Conservation (phyloP, 2,113 vertebrate genomes). For the Xenopus borealis region DNA sequence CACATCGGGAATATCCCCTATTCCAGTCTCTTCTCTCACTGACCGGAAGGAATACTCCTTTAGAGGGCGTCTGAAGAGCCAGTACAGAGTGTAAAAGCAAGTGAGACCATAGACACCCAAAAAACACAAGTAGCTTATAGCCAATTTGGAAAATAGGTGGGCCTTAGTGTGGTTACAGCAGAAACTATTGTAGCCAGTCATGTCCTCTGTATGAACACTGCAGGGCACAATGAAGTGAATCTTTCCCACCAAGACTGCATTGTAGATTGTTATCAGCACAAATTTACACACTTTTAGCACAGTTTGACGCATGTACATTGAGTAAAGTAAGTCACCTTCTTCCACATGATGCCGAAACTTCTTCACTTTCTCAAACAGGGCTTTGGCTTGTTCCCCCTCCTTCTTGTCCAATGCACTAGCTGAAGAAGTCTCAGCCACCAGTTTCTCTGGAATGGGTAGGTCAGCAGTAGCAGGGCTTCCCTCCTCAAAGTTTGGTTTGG, state of each 20-base stretch:
- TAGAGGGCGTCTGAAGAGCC: constrained; percentile 82
- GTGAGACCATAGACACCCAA: constrained; percentile 77
- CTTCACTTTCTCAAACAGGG: constrained; percentile 87
- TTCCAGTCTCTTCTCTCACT: constrained; percentile 78
- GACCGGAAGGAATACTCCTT: constrained; percentile 82
- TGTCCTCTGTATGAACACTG: constrained; percentile 67
- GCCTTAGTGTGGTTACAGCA: constrained; percentile 89
- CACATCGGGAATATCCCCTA: constrained; percentile 84
- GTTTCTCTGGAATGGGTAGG: constrained; percentile 67
- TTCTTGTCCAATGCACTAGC: constrained; percentile 79
- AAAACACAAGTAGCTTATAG: constrained; percentile 81
- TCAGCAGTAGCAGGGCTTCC: constrained; percentile 53
- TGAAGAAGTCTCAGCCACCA: constrained; percentile 60
- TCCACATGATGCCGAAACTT: constrained; percentile 84
- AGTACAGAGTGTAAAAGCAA: constrained; percentile 82
- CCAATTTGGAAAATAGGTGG: constrained; percentile 82
- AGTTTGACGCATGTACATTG: constrained; percentile 83
- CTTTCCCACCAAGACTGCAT: constrained; percentile 65
- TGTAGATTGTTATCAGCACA: constrained; percentile 74
- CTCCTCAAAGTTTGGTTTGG: constrained; percentile 50
- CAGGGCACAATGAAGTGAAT: constrained; percentile 80
- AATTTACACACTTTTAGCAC: constrained; percentile 81
- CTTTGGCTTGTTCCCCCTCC: constrained; percentile 86
- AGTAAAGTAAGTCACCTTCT: constrained; percentile 76
- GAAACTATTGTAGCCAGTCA: constrained; percentile 80